Evolutionary conservation across 1,140 invertebrate genomes (phyloP).

Genomic region (Oncopodura yosiiana): DNA sequence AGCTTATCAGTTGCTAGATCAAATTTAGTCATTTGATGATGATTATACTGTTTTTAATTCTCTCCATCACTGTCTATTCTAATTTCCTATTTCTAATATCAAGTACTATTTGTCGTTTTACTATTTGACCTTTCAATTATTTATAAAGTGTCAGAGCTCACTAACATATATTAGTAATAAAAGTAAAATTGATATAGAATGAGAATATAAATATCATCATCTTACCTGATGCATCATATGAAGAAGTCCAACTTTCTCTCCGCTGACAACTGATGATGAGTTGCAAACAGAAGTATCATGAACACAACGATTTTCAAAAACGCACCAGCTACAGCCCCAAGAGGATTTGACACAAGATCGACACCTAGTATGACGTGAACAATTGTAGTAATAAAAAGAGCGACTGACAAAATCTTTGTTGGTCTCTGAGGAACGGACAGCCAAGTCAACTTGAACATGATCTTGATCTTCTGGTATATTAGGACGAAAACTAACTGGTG

Average conservation of each 20-base stretch:
- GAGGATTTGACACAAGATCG: constrained; percentile 73
- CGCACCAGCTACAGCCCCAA: constrained; percentile 93
- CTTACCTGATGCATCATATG: constrained; percentile 35
- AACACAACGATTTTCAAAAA: constrained; percentile 88
- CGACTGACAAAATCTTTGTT: constrained; percentile 91
- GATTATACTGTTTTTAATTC: neutral
- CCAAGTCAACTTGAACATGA: constrained; percentile 82
- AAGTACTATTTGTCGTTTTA: neutral
- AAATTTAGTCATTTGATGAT: neutral
- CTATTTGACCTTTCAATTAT: too few species aligned
- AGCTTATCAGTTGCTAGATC: too few species aligned
- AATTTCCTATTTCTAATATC: neutral
- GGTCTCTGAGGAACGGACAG: constrained; percentile 82
- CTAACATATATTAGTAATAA: neutral
- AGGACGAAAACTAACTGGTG: constrained; percentile 62
- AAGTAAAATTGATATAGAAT: neutral
- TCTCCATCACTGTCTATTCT: neutral
- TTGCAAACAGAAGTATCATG: constrained; percentile 74
- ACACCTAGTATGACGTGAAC: constrained; percentile 75
- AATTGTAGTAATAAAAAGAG: constrained; percentile 90
- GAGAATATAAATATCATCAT: too few species aligned
- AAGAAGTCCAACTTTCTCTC: constrained; percentile 57
- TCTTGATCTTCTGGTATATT: constrained; percentile 68
- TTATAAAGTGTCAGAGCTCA: too few species aligned
- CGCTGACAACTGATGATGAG: constrained; percentile 62